Evolutionary conservation across 2,888 invertebrate species (phyloP).

Genomic region (Lacanobia wlatinum): DNA sequence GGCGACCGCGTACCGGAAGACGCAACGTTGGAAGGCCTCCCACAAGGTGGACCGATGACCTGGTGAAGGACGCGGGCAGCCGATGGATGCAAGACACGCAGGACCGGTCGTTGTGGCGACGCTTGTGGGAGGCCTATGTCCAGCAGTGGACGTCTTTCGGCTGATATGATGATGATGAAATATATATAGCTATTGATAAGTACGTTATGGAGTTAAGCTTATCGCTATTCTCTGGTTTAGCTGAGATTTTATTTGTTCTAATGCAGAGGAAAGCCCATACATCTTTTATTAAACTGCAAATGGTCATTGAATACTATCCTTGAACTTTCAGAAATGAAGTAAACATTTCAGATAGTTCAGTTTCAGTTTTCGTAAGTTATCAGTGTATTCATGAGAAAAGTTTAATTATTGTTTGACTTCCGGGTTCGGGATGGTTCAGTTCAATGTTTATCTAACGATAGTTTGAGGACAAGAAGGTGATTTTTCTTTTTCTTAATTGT

Average conservation of each 20-base stretch:
- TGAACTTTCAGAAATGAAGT: neutral
- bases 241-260: neutral
- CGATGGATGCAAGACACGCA: too few species aligned
- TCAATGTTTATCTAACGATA: neutral
- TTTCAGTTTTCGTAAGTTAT: neutral
- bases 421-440: neutral
- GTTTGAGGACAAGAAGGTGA: neutral
- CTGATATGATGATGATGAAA: too few species aligned
- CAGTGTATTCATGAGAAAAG: conserved; percentile 8
- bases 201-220: too few species aligned
- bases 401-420: conserved; percentile 10
- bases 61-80: too few species aligned
- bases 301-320: neutral
- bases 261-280: neutral
- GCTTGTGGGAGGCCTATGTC: too few species aligned
- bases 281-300: neutral
- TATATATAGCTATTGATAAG: too few species aligned
- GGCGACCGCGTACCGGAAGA: too few species aligned
- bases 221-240: neutral
- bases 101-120: too few species aligned
- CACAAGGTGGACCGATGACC: too few species aligned
- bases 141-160: too few species aligned
- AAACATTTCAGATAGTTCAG: too few species aligned
- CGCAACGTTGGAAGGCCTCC: too few species aligned
- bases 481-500: neutral